Base-by-base conservation (phyloP, 1,140 invertebrate genomes). In the Anastatus disparis region DNA sequence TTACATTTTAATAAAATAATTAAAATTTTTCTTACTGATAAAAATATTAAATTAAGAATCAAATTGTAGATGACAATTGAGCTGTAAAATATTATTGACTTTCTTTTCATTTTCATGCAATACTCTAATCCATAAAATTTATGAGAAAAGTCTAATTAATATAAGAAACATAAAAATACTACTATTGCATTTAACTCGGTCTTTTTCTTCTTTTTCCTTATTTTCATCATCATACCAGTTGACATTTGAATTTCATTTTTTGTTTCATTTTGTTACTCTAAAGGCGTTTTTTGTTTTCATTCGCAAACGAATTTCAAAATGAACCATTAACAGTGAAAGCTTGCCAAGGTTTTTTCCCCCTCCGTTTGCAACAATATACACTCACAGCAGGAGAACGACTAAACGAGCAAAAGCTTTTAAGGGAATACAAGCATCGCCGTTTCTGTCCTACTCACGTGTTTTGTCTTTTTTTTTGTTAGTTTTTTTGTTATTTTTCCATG, bases 361-460 rank as follows among this genome's bases (percentile, higher is more conserved):
- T 20, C 46, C 13, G 24, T 20, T 17, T 20, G 1, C 40, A 46
- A 26, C 46, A 31, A 52, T 42, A 40, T 58, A 50, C 66, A 26
- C n/a, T 59, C 44, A 22, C 55, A 26, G 29, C n/a, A n/a, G n/a
- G n/a, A n/a, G 44, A 31, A 48, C 55, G 46, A 63, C 59, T 70
- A 56, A 70, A 70, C 61, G 68, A 70, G 68, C 48, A 56, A 70
- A 70, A 70, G 68, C 68, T 70, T 70, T 70, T 63, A 70, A 63
- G 59, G 50, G 59, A 70, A 70, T 48, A 70, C 59, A 70, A 70
- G 68, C 59, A 42, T n/a, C 56, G 48, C 59, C n/a, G 59, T 63
- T 70, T 70, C 46, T 62, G 67, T 62, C 42, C 48, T 15, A 38
- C 55, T 50, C 61, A 2, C 53, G 29, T 22, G 17, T 7, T n/a